Conservation (phyloP, 37 sponge, comb jelly and placozoan genomes). For the Crambe crambe region DNA sequence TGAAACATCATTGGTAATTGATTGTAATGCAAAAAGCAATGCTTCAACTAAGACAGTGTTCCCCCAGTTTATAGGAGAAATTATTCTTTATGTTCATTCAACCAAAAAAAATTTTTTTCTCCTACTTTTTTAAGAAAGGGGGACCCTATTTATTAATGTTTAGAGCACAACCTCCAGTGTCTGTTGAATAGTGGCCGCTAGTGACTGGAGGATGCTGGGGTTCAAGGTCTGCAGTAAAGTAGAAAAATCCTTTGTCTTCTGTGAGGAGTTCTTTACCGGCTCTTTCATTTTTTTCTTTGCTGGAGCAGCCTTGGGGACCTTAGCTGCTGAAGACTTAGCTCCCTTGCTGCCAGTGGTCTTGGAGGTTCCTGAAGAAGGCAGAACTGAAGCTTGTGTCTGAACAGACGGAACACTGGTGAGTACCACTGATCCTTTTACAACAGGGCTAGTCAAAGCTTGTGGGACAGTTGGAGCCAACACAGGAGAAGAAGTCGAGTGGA, state of each 20-base stretch:
- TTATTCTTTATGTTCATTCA: too few species aligned
- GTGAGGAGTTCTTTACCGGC: background rate
- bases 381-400: background rate
- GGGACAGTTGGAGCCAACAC: background rate
- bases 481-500: background rate
- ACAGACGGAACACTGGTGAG: background rate
- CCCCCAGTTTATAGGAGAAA: too few species aligned
- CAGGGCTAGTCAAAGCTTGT: background rate
- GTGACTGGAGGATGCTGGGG: background rate
- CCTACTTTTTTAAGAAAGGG: too few species aligned
- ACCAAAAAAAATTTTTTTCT: too few species aligned
- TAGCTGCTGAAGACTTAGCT: background rate
- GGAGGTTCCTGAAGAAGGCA: background rate
- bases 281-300: background rate
- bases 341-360: background rate
- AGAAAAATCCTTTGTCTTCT: background rate
- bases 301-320: background rate
- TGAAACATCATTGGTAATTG: too few species aligned
- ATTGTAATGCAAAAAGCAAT: too few species aligned
- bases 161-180: background rate
- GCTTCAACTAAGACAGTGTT: too few species aligned
- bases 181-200: constrained; percentile 15
- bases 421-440: background rate
- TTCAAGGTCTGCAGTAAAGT: constrained; percentile 1
- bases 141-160: too few species aligned